Conservation (phyloP, 2,113 vertebrate genomes). For the Erythrocercus mccallii region DNA sequence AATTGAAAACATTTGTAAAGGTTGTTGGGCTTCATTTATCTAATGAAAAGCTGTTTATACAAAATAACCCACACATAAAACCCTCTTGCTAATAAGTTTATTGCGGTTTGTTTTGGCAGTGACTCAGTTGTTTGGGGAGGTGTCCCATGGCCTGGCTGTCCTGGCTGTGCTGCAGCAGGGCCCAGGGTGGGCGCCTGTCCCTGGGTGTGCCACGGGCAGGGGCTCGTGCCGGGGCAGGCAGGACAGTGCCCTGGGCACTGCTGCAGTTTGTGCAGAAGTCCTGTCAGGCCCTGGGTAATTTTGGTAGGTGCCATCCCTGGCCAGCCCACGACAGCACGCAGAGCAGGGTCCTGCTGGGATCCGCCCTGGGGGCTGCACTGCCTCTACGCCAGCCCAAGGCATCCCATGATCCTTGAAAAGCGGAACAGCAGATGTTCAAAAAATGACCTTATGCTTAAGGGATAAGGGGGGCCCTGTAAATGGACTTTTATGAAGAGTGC, state of each 20-base stretch:
- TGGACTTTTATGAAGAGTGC: neutral
- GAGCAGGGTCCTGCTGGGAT: rapidly evolving
- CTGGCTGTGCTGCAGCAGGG: neutral
- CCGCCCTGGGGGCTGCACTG: rapidly evolving
- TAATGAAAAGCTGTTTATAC: slow-evolving; percentile 41
- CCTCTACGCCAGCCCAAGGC: rapidly evolving
- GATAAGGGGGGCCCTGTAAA: neutral
- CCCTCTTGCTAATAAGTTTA: neutral
- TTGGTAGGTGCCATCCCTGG: rapidly evolving
- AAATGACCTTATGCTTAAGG: neutral
- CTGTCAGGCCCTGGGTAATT: rapidly evolving
- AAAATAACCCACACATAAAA: neutral
- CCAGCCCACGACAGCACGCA: rapidly evolving
- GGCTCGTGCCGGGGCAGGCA: neutral
- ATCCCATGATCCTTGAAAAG: neutral
- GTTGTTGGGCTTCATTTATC: slow-evolving; percentile 49
- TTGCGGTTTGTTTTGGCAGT: neutral
- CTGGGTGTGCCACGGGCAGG: rapidly evolving
- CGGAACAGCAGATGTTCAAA: neutral
- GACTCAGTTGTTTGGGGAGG: neutral
- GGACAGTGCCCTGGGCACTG: neutral
- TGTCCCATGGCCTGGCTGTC: rapidly evolving
- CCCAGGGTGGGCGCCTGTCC: rapidly evolving
- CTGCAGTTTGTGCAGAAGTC: rapidly evolving
- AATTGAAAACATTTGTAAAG: slow-evolving; percentile 69